Conservation (phyloP, 2,113 vertebrate genomes). For the Xiphophorus couchianus region DNA sequence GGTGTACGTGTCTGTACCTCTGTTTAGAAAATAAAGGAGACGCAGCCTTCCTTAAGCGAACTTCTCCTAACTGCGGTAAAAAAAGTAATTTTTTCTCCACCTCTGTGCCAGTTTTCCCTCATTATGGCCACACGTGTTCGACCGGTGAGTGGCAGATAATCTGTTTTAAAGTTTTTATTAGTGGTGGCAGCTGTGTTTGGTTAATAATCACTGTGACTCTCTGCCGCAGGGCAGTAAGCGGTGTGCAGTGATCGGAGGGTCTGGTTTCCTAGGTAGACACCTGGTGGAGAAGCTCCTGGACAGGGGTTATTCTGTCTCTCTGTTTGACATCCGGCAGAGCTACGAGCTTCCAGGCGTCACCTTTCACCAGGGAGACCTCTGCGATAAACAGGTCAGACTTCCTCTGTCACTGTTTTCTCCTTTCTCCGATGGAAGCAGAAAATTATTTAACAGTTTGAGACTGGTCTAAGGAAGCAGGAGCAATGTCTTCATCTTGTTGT, state of each 20-base stretch:
- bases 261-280: constrained; percentile 92
- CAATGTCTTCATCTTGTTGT: too few relatives aligned
- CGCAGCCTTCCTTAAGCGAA: neutral
- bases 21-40: neutral
- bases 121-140: constrained; percentile 79
- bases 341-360: constrained; percentile 82
- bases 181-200: too few relatives aligned
- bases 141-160: constrained; percentile 72
- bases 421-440: neutral
- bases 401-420: neutral
- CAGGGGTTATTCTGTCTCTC: constrained; percentile 86
- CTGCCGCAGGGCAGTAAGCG: constrained; percentile 81
- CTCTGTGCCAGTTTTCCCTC: neutral
- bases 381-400: constrained; percentile 84
- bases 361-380: constrained; percentile 93
- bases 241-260: constrained; percentile 92
- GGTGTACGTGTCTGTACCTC: neutral
- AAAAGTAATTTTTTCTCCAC: neutral
- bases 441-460: neutral
- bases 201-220: too few relatives aligned
- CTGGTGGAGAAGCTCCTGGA: constrained; percentile 90
- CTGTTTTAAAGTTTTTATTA: neutral
- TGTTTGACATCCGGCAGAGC: constrained; percentile 90
- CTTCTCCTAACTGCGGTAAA: neutral
- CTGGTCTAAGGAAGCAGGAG: too few relatives aligned